Evolutionary conservation across 2,797 vertebrate genomes (phyloP).

Genomic region (Acridotheres tristis): DNA sequence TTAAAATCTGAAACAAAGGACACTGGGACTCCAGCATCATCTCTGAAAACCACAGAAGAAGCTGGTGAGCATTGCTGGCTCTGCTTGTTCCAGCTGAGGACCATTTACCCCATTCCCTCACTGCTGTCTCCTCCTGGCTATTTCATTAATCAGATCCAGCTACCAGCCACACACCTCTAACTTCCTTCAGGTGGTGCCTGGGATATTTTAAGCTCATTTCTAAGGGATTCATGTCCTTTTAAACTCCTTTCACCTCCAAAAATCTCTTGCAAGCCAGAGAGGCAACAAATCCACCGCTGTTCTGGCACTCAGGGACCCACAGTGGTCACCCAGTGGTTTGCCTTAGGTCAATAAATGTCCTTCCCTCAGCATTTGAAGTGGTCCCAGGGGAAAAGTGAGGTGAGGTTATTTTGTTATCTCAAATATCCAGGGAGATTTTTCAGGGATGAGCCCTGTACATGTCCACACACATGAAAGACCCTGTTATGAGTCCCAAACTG

Average conservation of each 20-base stretch:
- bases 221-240: neutral
- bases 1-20: neutral
- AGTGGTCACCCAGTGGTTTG: neutral
- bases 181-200: neutral
- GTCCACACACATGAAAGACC: conserved; percentile 1
- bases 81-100: conserved; percentile 15
- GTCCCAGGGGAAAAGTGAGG: conserved; percentile 11
- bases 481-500: neutral
- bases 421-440: neutral
- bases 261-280: neutral
- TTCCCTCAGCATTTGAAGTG: neutral
- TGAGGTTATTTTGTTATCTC: conserved; percentile 8
- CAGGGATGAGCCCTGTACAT: neutral
- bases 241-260: neutral
- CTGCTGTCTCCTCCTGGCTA: neutral
- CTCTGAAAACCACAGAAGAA: neutral
- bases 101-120: conserved; percentile 40
- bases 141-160: conserved; percentile 17
- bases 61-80: neutral
- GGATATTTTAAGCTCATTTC: neutral
- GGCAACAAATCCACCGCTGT: neutral
- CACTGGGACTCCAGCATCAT: neutral
- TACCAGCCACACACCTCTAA: neutral
- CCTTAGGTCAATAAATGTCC: conserved; percentile 38
- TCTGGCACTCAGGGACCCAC: neutral